Conservation (phyloP, 1,140 invertebrate genomes). For the Cydia splendana region DNA sequence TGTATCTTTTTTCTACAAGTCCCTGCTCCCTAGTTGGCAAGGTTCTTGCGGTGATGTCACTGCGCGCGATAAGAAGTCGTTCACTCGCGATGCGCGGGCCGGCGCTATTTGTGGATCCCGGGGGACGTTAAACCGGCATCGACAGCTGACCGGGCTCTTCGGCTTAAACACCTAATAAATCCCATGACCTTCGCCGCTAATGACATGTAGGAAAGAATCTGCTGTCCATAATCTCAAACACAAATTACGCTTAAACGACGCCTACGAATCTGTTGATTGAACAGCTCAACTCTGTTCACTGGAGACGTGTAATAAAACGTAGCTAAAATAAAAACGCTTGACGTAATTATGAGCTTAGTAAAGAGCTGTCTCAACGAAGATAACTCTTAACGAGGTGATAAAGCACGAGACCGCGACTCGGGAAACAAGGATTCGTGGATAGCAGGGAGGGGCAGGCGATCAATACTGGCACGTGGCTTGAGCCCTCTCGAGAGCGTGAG, state of each 20-base stretch:
- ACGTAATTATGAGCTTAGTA: constrained; percentile 27
- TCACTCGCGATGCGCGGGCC: constrained; percentile 57
- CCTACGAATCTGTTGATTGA: neutral
- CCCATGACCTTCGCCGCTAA: constrained; percentile 18
- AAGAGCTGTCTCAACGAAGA: constrained; percentile 20
- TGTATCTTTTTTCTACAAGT: constrained; percentile 21
- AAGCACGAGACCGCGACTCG: constrained; percentile 25
- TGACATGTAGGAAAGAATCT: neutral
- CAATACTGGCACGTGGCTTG: constrained; percentile 40
- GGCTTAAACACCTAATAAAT: constrained; percentile 28
- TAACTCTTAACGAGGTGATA: constrained; percentile 26
- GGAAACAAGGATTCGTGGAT: constrained; percentile 17
- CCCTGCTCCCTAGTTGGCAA: constrained; percentile 49
- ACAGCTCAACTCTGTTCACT: neutral
- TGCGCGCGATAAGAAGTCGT: constrained; percentile 65
- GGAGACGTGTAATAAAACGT: constrained; percentile 21
- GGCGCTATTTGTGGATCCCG: constrained; percentile 58
- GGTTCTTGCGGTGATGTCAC: constrained; percentile 57
- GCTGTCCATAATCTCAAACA: constrained; percentile 7
- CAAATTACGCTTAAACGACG: constrained; percentile 10
- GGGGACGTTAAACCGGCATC: constrained; percentile 38
- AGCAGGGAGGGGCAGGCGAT: constrained; percentile 35
- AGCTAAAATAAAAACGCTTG: constrained; percentile 22
- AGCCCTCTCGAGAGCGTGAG: constrained; percentile 1
- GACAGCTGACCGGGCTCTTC: constrained; percentile 39